Evolutionary conservation across 2,113 vertebrate genomes (phyloP).

Genomic region (Hemichromis elongatus): DNA sequence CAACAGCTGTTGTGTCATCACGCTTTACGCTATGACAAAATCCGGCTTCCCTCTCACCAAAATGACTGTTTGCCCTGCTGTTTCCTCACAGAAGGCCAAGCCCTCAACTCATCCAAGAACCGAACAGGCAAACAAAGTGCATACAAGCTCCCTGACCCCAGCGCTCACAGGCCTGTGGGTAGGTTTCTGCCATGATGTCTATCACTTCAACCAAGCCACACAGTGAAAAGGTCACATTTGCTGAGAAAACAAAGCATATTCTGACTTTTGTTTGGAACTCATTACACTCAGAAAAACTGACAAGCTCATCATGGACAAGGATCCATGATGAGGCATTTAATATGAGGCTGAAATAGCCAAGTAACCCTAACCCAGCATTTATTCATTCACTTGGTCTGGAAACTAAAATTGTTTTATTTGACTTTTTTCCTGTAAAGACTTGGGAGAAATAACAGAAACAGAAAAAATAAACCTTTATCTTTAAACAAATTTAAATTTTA

Average conservation of each 20-base stretch:
- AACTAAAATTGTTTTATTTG: neutral
- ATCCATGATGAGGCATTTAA: neutral
- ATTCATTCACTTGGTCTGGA: neutral
- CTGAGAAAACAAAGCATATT: neutral
- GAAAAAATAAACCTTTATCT: neutral
- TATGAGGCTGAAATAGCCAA: neutral
- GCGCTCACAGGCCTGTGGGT: conserved; percentile 79
- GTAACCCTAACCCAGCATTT: rapidly evolving
- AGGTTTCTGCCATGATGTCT: conserved; percentile 59
- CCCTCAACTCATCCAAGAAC: conserved; percentile 68
- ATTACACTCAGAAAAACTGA: neutral
- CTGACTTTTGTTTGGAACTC: neutral
- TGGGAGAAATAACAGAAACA: rapidly evolving
- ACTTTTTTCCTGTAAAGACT: neutral
- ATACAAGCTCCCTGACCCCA: conserved; percentile 71
- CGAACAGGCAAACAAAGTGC: conserved; percentile 71
- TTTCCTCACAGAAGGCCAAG: conserved; percentile 76
- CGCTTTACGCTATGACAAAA: conserved; percentile 11
- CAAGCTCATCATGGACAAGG: neutral
- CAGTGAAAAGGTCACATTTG: conserved; percentile 76
- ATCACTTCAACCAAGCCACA: conserved; percentile 40
- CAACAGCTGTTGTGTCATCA: conserved; percentile 28
- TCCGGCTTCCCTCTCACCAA: conserved; percentile 39
- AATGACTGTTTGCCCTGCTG: conserved; percentile 70
- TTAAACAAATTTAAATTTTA: neutral